Evolutionary conservation across 2,797 vertebrate species (phyloP), one percentile per base, ranked within the genome.

Genomic region (Chaunax sp.): DNA sequence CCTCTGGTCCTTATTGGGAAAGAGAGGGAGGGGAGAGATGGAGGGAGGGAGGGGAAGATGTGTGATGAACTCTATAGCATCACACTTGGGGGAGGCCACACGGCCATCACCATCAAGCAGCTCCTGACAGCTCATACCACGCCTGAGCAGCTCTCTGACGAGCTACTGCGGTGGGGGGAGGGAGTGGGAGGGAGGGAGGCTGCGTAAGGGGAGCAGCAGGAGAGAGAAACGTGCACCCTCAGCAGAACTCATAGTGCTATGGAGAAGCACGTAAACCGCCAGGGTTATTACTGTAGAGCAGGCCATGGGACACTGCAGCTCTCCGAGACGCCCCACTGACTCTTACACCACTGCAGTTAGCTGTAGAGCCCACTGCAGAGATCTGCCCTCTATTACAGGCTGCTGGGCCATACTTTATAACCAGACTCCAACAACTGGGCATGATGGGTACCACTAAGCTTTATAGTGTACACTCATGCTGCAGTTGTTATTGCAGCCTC

Each of bases 101-200:
- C 63, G 65, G 85, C 85, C 90, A 88, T 91, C 81, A 82, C 87
- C 90, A 92, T 93, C 93, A 92, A 94, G 90, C 92, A 93, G 88
- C 89, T 69, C 57, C 86, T 94, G 94, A 95, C 93, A 94, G 92
- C 93, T 95, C 93, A 95, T 94, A 93, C 91, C 93, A 95, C 87
- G 93, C 90, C 90, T 93, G 92, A 91, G 83, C 90, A 84, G 82
- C 86, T 90, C 90, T 83, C 82, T 91, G 91, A 94, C 80, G 85
- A 86, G 87, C 86, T 85, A 82, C 67, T 59, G 85, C 61, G 69
- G 73, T 8, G 70, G 65, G 2, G 70, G 43, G 46, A 47, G 67
- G 54, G 37, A 25, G 26, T 2, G 25, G n/a, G n/a, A 10, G 50
- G 28, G 26, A 12, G 50, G 22, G 50, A 10, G 41, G 63, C 63